These are phyloP conservation scores for Cacoxenus indagator DNA, from an alignment of 2,888 invertebrate species.

Conservation along the genomic window DNA sequence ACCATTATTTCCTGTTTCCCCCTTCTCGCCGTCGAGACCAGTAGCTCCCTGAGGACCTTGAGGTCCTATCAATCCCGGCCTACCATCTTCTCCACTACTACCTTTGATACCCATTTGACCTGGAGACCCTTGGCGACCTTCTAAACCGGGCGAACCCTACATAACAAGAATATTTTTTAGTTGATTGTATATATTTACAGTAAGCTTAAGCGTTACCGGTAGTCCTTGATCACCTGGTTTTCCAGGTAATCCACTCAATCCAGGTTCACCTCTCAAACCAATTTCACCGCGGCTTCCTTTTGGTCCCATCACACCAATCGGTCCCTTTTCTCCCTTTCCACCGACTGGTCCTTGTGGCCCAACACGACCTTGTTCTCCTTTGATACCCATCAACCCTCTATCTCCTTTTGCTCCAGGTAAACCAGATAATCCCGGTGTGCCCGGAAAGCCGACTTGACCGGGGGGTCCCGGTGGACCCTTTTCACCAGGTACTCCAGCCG, in stretches of 20 bases:
- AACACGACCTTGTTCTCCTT: constrained; percentile 81
- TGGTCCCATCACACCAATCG: constrained; percentile 76
- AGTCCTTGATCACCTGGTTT: constrained; percentile 82
- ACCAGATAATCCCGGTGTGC: constrained; percentile 79
- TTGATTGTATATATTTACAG: too few relatives aligned
- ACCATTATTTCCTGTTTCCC: constrained; percentile 80
- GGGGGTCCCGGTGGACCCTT: constrained; percentile 80
- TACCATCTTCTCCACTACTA: constrained; percentile 78
- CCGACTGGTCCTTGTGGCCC: constrained; percentile 75
- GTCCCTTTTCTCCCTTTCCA: constrained; percentile 72
- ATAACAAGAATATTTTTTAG: constrained; percentile 67
- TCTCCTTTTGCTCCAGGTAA: constrained; percentile 82
- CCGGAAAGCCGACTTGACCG: constrained; percentile 79
- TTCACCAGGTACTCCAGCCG: constrained; percentile 82
- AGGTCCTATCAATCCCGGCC: constrained; percentile 77
- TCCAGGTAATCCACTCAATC: constrained; percentile 83
- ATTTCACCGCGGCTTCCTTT: constrained; percentile 84
- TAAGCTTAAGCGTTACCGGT: constrained; percentile 71
- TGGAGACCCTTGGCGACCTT: constrained; percentile 78
- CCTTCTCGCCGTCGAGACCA: constrained; percentile 83
- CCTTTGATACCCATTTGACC: constrained; percentile 82
- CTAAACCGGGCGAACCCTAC: constrained; percentile 80
- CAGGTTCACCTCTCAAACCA: constrained; percentile 82
- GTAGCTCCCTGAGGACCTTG: constrained; percentile 80
- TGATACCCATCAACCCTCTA: constrained; percentile 78